Evolutionary conservation across 2,113 vertebrate species (phyloP), one percentile per base, ranked within the genome.

Genomic region (Gymnarchus niloticus): DNA sequence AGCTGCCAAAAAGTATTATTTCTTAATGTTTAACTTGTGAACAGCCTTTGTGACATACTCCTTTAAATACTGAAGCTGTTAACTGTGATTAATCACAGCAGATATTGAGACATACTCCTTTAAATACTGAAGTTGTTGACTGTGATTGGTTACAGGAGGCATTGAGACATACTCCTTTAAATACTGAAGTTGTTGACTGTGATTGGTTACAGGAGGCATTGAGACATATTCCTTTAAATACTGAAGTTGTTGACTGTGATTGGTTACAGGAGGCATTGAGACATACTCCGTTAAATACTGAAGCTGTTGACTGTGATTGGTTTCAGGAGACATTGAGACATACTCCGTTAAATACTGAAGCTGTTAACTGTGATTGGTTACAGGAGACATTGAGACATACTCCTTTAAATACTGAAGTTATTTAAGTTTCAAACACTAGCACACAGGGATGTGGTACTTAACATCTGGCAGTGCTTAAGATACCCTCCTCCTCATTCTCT

Each of bases 401-500:
- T 73, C 65, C 33, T 41, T 73, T 73, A 73, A 41, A 5, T 10
- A 73, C 33, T 21, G 65, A 73, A 3, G 3, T 33, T 41, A 17
- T 21, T 41, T 73, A n/a, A n/a, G n/a, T 73, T 33, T 69, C 33
- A 61, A 76, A 84, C 85, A 54, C 44, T 25, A 81, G 25, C 80
- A 33, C 49, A 33, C 51, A 52, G 56, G 37, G 21, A 41, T 44
- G 25, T 77, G 48, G 19, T 65, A 48, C 59, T 83, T 51, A 56
- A 83, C 80, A 54, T 82, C 88, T 91, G 91, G 83, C 86, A 85
- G 57, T 90, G 88, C 89, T 92, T 90, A 91, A 84, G 87, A 88
- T 89, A 89, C 90, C 88, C 89, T 87, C 88, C 88, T 88, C 87
- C 85, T 92, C 90, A 84, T 85, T 90, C 84, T 87, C 83, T 91